Evolutionary conservation across 2,113 vertebrate genomes (phyloP).

Genomic region (Oreochromis tanganicae): DNA sequence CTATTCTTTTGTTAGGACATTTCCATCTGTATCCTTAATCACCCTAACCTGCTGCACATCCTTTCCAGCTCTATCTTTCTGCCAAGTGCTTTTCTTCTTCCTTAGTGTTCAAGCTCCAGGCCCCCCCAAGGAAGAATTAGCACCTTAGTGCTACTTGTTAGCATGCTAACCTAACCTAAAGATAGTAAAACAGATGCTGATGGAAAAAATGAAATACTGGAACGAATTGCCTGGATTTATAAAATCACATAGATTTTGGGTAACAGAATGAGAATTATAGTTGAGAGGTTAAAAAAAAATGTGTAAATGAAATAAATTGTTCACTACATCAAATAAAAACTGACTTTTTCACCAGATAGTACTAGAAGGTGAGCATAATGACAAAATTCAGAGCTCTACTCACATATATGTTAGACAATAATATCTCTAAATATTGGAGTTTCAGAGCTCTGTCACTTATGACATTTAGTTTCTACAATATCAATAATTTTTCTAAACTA

Average conservation of each 20-base stretch:
- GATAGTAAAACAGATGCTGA: background rate
- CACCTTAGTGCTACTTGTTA: background rate
- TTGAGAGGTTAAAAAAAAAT: background rate
- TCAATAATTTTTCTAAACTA: accelerated
- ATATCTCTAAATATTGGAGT: background rate
- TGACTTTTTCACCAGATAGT: background rate
- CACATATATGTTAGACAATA: background rate
- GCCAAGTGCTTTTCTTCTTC: background rate
- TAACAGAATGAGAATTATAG: background rate
- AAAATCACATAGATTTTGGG: background rate
- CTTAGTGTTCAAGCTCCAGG: background rate
- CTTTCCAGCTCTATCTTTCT: background rate
- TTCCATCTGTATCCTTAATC: background rate
- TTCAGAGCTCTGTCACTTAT: background rate
- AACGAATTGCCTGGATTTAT: background rate
- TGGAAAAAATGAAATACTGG: accelerated
- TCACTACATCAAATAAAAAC: background rate
- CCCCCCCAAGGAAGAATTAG: background rate
- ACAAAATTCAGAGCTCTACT: background rate
- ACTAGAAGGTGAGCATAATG: background rate
- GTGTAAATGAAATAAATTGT: background rate
- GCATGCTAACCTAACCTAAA: background rate
- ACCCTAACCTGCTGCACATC: background rate
- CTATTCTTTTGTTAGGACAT: background rate
- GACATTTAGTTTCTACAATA: background rate